Evolutionary conservation across 1,140 invertebrate species (phyloP).

Genomic region (Cyphomyrmex costatus): DNA sequence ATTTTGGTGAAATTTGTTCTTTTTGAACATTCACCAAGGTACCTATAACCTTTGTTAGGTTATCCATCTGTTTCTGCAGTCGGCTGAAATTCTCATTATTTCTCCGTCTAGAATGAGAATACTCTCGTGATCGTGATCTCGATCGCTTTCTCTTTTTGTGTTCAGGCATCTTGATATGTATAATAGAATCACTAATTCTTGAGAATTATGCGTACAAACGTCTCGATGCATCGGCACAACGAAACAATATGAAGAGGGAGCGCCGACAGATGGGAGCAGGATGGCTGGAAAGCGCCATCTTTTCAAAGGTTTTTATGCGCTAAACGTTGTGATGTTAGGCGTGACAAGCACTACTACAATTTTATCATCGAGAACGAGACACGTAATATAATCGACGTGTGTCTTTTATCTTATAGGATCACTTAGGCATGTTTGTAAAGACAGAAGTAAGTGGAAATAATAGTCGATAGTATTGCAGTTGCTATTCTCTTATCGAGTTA

Average conservation of each 20-base stretch:
- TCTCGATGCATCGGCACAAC: slow-evolving; percentile 16
- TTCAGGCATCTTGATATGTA: not conserved
- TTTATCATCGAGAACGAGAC: slow-evolving; percentile 14
- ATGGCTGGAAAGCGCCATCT: not conserved
- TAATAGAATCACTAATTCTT: not conserved
- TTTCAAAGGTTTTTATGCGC: not conserved
- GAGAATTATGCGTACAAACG: not conserved
- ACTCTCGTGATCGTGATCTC: not conserved
- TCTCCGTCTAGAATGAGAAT: not conserved
- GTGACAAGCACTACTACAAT: not conserved
- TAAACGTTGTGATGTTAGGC: slow-evolving; percentile 11
- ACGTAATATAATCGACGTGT: slow-evolving; percentile 24
- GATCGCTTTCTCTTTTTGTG: not conserved
- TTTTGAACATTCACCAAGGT: not conserved
- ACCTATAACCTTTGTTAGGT: not conserved
- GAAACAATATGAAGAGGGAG: not conserved
- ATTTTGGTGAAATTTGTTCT: not conserved
- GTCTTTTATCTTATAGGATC: too few species aligned
- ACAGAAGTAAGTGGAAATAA: too few species aligned
- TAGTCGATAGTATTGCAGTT: too few species aligned
- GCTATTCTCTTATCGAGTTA: too few species aligned
- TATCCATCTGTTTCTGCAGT: not conserved
- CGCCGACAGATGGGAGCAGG: not conserved
- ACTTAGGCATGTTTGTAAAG: too few species aligned
- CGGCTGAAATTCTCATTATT: not conserved